Evolutionary conservation across 2,888 invertebrate genomes (phyloP).

Genomic region (Cheiracanthium punctorium): DNA sequence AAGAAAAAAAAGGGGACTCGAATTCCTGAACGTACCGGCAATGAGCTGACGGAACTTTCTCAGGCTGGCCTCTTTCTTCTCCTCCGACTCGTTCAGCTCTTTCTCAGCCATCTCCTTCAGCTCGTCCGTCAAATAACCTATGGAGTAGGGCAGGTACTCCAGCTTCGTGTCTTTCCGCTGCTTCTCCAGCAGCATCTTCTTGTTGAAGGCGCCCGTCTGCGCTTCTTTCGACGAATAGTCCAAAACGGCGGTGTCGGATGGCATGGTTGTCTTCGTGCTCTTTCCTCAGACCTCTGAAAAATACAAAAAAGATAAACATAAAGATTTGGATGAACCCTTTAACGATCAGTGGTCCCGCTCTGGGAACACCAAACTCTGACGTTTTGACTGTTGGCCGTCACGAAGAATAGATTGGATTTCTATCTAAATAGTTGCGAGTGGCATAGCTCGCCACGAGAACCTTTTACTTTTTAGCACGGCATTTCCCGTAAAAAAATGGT

Average conservation of each 20-base stretch:
- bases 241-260: not conserved
- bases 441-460: too few relatives aligned
- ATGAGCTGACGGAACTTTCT: constrained; percentile 44
- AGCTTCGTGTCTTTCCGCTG: not conserved
- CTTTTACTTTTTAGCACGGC: too few relatives aligned
- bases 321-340: too few relatives aligned
- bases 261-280: not conserved
- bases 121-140: constrained; percentile 35
- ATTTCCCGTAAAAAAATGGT: too few relatives aligned
- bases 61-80: constrained; percentile 20
- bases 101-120: constrained; percentile 40
- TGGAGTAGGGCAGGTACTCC: constrained; percentile 28
- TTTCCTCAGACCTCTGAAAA: too few relatives aligned
- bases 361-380: too few relatives aligned
- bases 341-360: too few relatives aligned
- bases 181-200: not conserved
- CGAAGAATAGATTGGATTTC: too few relatives aligned
- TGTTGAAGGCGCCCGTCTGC: not conserved
- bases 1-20: too few relatives aligned
- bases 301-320: too few relatives aligned
- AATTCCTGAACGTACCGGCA: constrained; percentile 39
- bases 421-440: too few relatives aligned
- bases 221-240: not conserved
- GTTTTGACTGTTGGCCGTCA: too few relatives aligned
- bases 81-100: constrained; percentile 40